A percentile compares a stretch with the other conserved stretches of the same genome.
Evolutionary conservation across 2,113 vertebrate genomes (phyloP).

Genomic region (Beaufortia kweichowensis): DNA sequence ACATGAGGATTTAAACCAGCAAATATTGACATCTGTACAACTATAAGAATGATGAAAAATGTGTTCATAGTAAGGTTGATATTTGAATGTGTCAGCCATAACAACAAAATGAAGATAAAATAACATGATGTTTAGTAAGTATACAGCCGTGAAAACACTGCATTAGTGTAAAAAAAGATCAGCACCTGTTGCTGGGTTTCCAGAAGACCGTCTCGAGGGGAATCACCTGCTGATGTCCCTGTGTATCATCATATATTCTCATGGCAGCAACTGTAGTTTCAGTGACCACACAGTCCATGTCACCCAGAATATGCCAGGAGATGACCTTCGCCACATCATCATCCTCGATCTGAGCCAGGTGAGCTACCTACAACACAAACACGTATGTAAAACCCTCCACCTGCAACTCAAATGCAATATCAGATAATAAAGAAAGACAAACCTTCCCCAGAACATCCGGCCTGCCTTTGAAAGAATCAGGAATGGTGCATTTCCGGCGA

Average conservation of each 20-base stretch:
- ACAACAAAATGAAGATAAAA: too few species aligned
- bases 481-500: slow-evolving; percentile 77
- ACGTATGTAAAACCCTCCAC: background rate
- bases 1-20: too few species aligned
- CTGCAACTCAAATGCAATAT: background rate
- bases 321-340: slow-evolving; percentile 83
- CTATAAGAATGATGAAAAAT: too few species aligned
- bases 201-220: slow-evolving; percentile 84
- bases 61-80: too few species aligned
- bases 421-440: background rate
- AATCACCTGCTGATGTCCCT: slow-evolving; percentile 86
- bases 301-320: slow-evolving; percentile 89
- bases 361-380: slow-evolving; percentile 79
- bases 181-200: slow-evolving; percentile 79
- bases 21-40: too few species aligned
- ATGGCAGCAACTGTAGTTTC: slow-evolving; percentile 78
- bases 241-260: slow-evolving; percentile 78
- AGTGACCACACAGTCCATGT: slow-evolving; percentile 94
- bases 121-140: too few species aligned
- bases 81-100: too few species aligned
- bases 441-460: slow-evolving; percentile 90
- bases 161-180: background rate
- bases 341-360: slow-evolving; percentile 84
- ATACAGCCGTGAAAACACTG: too few species aligned
- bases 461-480: slow-evolving; percentile 74